Evolutionary conservation across 1,140 invertebrate species (phyloP).

Genomic region (Drosophila seguyi): DNA sequence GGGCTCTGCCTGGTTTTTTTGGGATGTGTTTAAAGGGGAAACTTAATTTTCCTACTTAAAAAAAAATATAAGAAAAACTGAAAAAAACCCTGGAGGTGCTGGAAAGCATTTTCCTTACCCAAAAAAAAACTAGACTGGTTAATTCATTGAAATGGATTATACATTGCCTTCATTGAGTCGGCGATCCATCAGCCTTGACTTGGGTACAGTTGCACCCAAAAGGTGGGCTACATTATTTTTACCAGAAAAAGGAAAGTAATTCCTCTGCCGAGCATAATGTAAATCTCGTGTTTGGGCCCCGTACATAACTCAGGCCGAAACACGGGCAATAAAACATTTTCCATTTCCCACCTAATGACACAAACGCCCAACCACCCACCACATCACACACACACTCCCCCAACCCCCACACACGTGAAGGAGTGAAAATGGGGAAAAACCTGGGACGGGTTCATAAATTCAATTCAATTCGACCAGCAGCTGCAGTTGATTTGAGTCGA

Average conservation of each 20-base stretch:
- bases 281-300: slow-evolving; percentile 64
- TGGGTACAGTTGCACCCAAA: slow-evolving; percentile 19
- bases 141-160: slow-evolving; percentile 15
- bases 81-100: neutral
- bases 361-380: slow-evolving; percentile 27
- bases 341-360: slow-evolving; percentile 65
- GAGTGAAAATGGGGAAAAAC: slow-evolving; percentile 8
- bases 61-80: no score
- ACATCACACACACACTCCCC: slow-evolving; percentile 38
- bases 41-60: slow-evolving; percentile 17
- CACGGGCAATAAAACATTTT: slow-evolving; percentile 74
- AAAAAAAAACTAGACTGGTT: neutral
- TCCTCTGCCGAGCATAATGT: slow-evolving; percentile 63
- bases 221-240: neutral
- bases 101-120: neutral
- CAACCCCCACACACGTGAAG: slow-evolving; percentile 15
- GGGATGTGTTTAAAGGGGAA: neutral
- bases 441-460: slow-evolving; percentile 65
- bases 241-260: slow-evolving; percentile 7
- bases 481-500: slow-evolving; percentile 66
- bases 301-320: slow-evolving; percentile 63
- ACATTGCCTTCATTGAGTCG: neutral
- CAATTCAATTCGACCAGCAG: slow-evolving; percentile 79
- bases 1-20: neutral
- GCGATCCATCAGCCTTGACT: slow-evolving; percentile 13